Evolutionary conservation across 2,797 vertebrate species (phyloP).

Genomic region (Sebastes aleutianus): DNA sequence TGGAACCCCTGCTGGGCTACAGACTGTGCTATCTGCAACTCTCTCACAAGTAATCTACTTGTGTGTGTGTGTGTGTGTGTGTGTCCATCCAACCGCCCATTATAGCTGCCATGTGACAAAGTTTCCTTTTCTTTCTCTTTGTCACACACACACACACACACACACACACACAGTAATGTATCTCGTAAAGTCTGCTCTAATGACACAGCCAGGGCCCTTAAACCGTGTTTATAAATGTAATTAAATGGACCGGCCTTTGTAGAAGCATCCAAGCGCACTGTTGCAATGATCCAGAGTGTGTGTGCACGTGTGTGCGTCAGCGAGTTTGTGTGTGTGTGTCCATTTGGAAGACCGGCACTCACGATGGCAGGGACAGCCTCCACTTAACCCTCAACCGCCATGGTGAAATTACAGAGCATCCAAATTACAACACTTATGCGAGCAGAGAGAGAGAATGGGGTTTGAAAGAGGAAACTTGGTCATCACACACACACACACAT

Average conservation of each 20-base stretch:
- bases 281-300: constrained; percentile 50
- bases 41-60: constrained; percentile 48
- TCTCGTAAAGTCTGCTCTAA: constrained; percentile 75
- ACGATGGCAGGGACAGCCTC: constrained; percentile 73
- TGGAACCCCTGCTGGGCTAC: constrained; percentile 72
- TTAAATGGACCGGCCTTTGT: constrained; percentile 78
- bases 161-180: constrained; percentile 31
- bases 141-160: not conserved
- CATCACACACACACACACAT: constrained; percentile 1
- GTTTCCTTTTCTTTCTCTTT: constrained; percentile 47
- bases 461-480: constrained; percentile 60
- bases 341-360: constrained; percentile 62
- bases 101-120: constrained; percentile 57
- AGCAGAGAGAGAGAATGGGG: constrained; percentile 28
- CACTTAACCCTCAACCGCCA: constrained; percentile 83
- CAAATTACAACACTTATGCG: constrained; percentile 80
- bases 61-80: constrained; percentile 12
- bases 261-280: constrained; percentile 67
- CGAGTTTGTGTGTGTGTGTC: constrained; percentile 52
- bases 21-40: constrained; percentile 71
- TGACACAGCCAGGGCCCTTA: constrained; percentile 76
- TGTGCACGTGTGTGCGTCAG: constrained; percentile 21
- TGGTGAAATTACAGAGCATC: constrained; percentile 82
- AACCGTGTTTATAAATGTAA: constrained; percentile 82
- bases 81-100: constrained; percentile 29